Evolutionary conservation across 2,113 vertebrate genomes (phyloP), one percentile per base, ranked within the genome.

Genomic region (Haliaeetus leucogaster): DNA sequence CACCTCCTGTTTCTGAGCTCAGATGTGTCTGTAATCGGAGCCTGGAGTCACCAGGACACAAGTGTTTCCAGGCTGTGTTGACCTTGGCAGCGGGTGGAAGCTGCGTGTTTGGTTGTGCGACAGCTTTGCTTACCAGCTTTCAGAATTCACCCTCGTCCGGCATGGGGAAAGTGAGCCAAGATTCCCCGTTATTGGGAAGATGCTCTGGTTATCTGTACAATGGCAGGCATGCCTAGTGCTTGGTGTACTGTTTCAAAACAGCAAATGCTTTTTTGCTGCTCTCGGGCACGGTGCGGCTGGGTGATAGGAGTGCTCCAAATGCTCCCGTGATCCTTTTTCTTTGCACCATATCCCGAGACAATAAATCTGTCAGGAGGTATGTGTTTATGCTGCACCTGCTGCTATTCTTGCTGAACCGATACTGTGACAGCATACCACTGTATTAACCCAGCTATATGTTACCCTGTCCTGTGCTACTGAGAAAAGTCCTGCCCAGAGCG

Each of bases 71-170:
- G 94, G 80, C 86, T 48, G 48, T 17, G 22, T 10, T 96, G 77
- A 80, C 94, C 81, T 68, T 42, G 89, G 77, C 34, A 5, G 73
- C 6, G 48, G 58, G 26, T 68, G 66, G 58, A 71, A 85, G 48
- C 77, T 79, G 77, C 48, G 4, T 2, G 13, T 53, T 66, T 61
- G 66, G 30, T 16, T 82, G 89, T 83, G 62, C 0, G 10, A 19
- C 18, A 76, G 61, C 68, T 95, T 79, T 95, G 56, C 83, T 62
- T 61, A 32, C 62, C 84, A 62, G 53, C 70, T 82, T 96, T 95
- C 58, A 79, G 70, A 58, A 38, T 89, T 62, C 61, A 47, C 58
- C 48, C 52, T 40, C 7, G 3, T 32, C 63, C 73, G 21, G 2
- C 1, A 3, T 1, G 29, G 56, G 77, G 34, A 68, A 58, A 82